phyloP scores from a whole-genome alignment of 2,113 vertebrate genomes.

The Coptodon bakossiorum region DNA sequence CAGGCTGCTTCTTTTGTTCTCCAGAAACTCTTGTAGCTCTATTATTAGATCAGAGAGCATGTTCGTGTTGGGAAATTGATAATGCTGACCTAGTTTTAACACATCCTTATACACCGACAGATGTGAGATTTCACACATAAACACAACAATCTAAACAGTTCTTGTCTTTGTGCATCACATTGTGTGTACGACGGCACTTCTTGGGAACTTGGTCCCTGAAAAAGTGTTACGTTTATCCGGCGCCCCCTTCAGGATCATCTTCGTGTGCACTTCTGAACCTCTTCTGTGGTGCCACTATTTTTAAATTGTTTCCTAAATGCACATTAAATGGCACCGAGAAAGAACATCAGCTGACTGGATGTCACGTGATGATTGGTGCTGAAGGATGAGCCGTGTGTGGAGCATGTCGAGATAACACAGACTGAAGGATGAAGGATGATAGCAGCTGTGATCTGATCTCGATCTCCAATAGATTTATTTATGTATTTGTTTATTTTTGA shows the following conservation, averaged over 20 bases:
- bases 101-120: not conserved
- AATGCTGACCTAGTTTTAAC: conserved; percentile 37
- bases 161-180: not conserved
- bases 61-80: conserved; percentile 32
- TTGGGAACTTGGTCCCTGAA: not conserved
- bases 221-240: not conserved
- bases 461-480: not conserved
- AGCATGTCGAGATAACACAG: not conserved
- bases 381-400: not conserved
- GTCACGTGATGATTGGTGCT: not conserved
- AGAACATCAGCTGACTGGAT: not conserved
- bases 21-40: conserved; percentile 7
- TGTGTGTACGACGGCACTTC: not conserved
- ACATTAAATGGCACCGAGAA: fast-evolving
- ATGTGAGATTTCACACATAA: not conserved
- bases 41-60: conserved; percentile 30
- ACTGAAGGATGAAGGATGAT: not conserved
- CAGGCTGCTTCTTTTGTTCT: not conserved
- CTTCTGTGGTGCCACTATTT: fast-evolving
- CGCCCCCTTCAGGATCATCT: not conserved
- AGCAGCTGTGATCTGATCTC: not conserved
- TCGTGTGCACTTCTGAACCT: not conserved
- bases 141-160: not conserved
- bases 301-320: not conserved
- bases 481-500: not conserved